These are phyloP conservation scores for Belonocnema kinseyi DNA, from an alignment of 1,140 invertebrate species.

Conservation along the genomic window DNA sequence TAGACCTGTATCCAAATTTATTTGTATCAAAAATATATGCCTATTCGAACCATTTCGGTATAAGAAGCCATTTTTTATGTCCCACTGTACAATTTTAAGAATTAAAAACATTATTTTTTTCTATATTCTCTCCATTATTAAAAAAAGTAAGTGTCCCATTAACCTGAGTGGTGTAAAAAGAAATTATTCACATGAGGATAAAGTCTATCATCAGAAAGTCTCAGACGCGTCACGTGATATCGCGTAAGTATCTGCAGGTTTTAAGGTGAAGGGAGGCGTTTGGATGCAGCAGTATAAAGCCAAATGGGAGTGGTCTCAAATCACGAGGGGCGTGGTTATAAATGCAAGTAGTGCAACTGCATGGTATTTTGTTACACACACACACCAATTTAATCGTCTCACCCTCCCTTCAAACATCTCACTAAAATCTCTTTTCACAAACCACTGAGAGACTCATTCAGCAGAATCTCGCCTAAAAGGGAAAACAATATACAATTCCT, in stretches of 20 bases:
- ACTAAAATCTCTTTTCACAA: too few relatives aligned
- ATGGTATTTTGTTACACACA: background rate
- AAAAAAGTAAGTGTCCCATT: background rate
- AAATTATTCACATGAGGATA: background rate
- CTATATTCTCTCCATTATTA: background rate
- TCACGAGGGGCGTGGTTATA: constrained; percentile 68
- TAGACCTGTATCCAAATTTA: too few relatives aligned
- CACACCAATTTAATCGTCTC: background rate
- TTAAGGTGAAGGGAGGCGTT: constrained; percentile 42
- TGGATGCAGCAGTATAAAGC: constrained; percentile 51
- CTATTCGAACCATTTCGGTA: too few relatives aligned
- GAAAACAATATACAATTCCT: too few relatives aligned
- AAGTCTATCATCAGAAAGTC: constrained; percentile 39
- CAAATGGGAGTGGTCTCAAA: constrained; percentile 69
- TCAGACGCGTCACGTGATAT: constrained; percentile 43
- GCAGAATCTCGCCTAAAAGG: too few relatives aligned
- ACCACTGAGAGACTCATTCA: too few relatives aligned
- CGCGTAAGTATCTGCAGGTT: constrained; percentile 44
- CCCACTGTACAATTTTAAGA: too few relatives aligned
- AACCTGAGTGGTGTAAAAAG: background rate
- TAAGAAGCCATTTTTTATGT: too few relatives aligned
- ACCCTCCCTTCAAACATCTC: too few relatives aligned
- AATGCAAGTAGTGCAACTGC: constrained; percentile 42
- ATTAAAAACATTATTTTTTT: too few relatives aligned
- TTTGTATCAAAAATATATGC: too few relatives aligned